Evolutionary conservation across 1,140 invertebrate species (phyloP).

Genomic region (Drosophila ironensis): DNA sequence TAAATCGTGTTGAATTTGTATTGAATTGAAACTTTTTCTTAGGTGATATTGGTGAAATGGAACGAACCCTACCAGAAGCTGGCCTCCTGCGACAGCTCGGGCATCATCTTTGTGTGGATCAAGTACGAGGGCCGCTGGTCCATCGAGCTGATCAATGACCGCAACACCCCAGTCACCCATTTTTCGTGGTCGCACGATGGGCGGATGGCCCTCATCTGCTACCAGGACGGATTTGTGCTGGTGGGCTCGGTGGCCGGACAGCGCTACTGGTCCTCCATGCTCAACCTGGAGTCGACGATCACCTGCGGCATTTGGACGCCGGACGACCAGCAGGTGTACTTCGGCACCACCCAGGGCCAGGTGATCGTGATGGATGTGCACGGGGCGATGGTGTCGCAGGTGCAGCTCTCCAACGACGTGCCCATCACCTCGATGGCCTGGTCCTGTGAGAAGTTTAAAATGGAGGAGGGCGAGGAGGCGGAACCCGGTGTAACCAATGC

Average conservation of each 20-base stretch:
- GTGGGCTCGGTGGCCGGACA: slow-evolving; percentile 98
- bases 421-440: slow-evolving; percentile 95
- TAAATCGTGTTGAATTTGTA: neutral
- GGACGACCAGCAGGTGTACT: slow-evolving; percentile 98
- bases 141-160: slow-evolving; percentile 99
- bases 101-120: slow-evolving; percentile 99
- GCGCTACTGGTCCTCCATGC: slow-evolving; percentile 98
- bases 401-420: slow-evolving; percentile 90
- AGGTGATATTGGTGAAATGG: slow-evolving; percentile 99
- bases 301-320: slow-evolving; percentile 99
- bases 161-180: slow-evolving; percentile 97
- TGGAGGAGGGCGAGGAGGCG: slow-evolving; percentile 95
- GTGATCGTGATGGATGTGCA: slow-evolving; percentile 98
- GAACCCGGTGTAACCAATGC: slow-evolving; percentile 83
- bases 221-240: slow-evolving; percentile 98
- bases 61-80: slow-evolving; percentile 99
- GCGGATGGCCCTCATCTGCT: slow-evolving; percentile 98
- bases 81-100: slow-evolving; percentile 98
- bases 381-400: slow-evolving; percentile 96
- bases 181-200: slow-evolving; percentile 99
- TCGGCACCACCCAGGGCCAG: slow-evolving; percentile 96
- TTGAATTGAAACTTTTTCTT: slow-evolving; percentile 32
- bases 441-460: slow-evolving; percentile 99
- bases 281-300: slow-evolving; percentile 95
- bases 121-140: slow-evolving; percentile 99